Evolutionary conservation across 2,888 invertebrate species (phyloP), one percentile per base, ranked within the genome.

Genomic region (Acleris laterana): DNA sequence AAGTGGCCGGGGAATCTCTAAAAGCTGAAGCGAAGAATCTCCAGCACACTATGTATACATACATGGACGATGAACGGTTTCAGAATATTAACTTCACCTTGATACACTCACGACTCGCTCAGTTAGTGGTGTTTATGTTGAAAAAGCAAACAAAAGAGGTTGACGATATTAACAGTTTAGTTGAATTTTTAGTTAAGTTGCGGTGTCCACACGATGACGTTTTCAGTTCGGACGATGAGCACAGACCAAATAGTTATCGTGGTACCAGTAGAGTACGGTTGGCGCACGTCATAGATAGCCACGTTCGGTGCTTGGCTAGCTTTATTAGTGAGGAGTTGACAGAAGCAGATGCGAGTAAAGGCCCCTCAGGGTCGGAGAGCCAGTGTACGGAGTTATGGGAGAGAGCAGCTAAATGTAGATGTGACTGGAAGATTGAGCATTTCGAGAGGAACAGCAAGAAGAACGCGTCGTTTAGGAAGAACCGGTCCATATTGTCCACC

Each of bases 21-120:
- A 94, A 95, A 76, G 93, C 93, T 0, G 95, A 96, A 88, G 93
- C 95, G 0, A 95, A 95, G 81, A 95, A 95, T 79, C 85, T 96
- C 49, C 95, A 95, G 79, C 94, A 95, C 70, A 93, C 96, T 4
- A 95, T 96, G 52, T 93, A 89, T 61, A 95, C 95, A 48, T 96
- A 95, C 79, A 95, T 95, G 93, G 94, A 95, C 70, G 96, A 96
- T 79, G 87, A 90, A 22, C 85, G 96, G 69, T 96, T 96, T 80
- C 82, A 92, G 5, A 90, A 93, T 17, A 94, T 95, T 0, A 93
- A 96, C 78, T 96, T 96, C 76, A 92, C 94, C 13, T 84, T 95
- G 68, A 94, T 95, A 48, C 96, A 96, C 78, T 94, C 95, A 0
- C 88, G 96, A 51, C 85, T 96, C 62, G 95, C 95, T 0, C 93